Base-by-base conservation (phyloP, 2,888 invertebrate species). In the Ochropleura leucogaster region DNA sequence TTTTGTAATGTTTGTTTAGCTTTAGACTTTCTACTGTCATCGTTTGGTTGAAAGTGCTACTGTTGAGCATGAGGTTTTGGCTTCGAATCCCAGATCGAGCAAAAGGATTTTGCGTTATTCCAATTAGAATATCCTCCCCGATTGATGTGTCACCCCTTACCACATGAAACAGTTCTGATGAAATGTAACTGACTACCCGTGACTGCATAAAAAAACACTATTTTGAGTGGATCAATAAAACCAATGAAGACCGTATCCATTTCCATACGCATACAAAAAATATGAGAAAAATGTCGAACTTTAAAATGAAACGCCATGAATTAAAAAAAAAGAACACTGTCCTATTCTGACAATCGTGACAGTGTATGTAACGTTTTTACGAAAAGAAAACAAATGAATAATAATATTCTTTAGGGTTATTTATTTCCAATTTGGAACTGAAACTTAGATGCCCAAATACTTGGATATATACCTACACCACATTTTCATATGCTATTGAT, bases 331-430 rank as follows among this genome's bases (percentile, higher is more conserved):
- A 30, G 30, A 30, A 30, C n/a, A 40, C 42, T 60, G 42, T 64
- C 57, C 30, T 60, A 64, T 72, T 71, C 53, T 46, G 12, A n/a
- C 44, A 53, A 16, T 51, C 64, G 51, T 53, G 67, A 68, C 64
- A 77, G 73, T 74, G 68, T 74, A 70, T 66, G 74, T 74, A 68
- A 60, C 16, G 66, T 40, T 67, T 69, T 5, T n/a, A 63, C n/a
- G 7, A 16, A 63, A 63, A 30, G 42, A 10, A 18, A 40, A 9
- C 18, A 49, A 49, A 49, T 30, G 30, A 16, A 49, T 3, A 14
- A 49, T 49, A 30, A 30, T 9, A 9, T 9, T 9, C 46, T 46
- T 46, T 46, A 46, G 8, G 8, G 9, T 9, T 46, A 51, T 12
- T 51, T 51, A 6, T 51, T 18, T 7, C 18, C 49, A 51, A 51